These are phyloP conservation scores for Eulemur coronatus DNA, from an alignment of 2,797 vertebrate genomes.

Conservation along the genomic window DNA sequence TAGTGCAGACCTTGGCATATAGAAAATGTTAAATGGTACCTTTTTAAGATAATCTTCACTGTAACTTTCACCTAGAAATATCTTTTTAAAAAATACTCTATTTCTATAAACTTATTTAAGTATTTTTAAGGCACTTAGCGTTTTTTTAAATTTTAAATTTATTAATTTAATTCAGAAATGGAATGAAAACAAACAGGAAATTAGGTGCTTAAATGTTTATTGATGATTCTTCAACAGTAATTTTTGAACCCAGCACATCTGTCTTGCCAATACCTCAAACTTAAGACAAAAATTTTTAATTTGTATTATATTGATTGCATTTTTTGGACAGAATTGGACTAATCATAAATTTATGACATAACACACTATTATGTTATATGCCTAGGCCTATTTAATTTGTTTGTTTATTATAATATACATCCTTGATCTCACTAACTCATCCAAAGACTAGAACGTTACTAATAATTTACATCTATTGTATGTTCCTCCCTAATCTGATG, in stretches of 20 bases:
- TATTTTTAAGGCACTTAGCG: background rate
- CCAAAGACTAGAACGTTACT: background rate
- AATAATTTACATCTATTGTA: background rate
- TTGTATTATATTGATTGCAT: background rate
- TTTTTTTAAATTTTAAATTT: constrained; percentile 16
- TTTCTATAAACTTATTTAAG: background rate
- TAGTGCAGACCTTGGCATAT: background rate
- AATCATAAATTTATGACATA: background rate
- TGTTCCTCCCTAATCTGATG: background rate
- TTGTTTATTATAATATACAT: background rate
- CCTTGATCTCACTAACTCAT: background rate
- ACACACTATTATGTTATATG: background rate
- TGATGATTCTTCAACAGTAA: background rate
- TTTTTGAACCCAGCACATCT: background rate
- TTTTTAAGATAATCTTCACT: constrained; percentile 11
- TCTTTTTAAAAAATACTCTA: background rate
- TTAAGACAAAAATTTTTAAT: background rate
- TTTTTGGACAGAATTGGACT: background rate
- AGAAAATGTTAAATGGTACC: background rate
- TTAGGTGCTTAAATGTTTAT: background rate
- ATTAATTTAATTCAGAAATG: constrained; percentile 16
- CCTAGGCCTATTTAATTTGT: background rate
- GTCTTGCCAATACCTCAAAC: background rate
- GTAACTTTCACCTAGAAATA: constrained; percentile 13
- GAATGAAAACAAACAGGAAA: background rate